Base-by-base conservation (phyloP, 2,113 vertebrate genomes). In the Prunella fulvescens region DNA sequence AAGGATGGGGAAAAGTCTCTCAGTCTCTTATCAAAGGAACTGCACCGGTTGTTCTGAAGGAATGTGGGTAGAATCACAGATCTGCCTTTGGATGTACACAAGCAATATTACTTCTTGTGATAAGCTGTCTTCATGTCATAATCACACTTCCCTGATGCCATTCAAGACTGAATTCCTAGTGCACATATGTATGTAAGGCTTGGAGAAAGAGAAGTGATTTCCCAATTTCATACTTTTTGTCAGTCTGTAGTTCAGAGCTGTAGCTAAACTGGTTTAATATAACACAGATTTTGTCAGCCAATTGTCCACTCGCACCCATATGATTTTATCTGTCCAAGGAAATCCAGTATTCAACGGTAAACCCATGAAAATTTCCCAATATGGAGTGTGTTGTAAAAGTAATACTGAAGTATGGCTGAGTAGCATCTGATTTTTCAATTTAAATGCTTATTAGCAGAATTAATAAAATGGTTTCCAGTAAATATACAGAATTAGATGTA, bases 241-340 rank as follows among this genome's bases (percentile, higher is more conserved):
- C 6, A 0, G 3, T 66, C 95, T 86, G 4, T 89, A 67, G 40
- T 53, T 79, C 42, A 71, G 53, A 95, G 81, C 19, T 88, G 2
- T 26, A 47, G 29, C 51, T 71, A 56, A 24, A 64, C 35, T 80
- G 81, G 92, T 97, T 97, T 60, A 95, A 86, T 44, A 79, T 87
- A 96, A 92, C 57, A 82, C 64, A 91, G 47, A 54, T 73, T 96
- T 95, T 96, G 88, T 94, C 96, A 94, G 88, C 91, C 96, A 97
- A 65, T 97, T 88, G 91, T 37, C 61, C 85, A 8, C 88, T 91
- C 83, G 97, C 92, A 85, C 82, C 93, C 95, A 23, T 67, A 53
- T 97, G 92, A 94, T 95, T 98, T 95, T 96, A 97, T 87, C 96
- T 96, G 88, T 93, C 92, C 97, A 73, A 97, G 87, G 96, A 94